Evolutionary conservation across 2,113 vertebrate species (phyloP).

Genomic region (Rhinolophus ferrumequinum): DNA sequence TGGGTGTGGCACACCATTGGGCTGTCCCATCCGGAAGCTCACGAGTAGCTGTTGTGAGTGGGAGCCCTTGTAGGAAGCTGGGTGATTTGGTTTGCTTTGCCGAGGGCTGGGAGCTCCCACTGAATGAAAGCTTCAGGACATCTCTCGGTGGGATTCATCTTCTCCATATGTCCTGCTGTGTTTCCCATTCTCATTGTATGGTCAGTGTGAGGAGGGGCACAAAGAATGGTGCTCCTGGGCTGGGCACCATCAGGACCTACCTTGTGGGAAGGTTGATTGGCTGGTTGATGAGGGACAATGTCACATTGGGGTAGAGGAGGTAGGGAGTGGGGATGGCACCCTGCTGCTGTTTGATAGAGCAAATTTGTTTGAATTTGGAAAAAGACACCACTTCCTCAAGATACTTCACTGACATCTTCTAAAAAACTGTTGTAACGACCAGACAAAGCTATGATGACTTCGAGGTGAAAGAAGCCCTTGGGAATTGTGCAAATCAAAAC

Average conservation of each 20-base stretch:
- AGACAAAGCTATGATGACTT: not conserved
- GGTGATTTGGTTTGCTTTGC: not conserved
- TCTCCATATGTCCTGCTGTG: not conserved
- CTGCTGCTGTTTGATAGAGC: not conserved
- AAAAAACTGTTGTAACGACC: not conserved
- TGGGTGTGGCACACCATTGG: accelerated
- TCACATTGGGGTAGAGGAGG: not conserved
- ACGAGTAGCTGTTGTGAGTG: accelerated
- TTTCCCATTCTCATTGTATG: not conserved
- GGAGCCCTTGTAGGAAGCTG: not conserved
- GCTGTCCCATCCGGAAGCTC: not conserved
- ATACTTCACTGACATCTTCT: not conserved
- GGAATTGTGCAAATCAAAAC: not conserved
- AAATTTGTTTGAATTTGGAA: not conserved
- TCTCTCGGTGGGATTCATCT: not conserved
- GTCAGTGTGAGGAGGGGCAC: not conserved
- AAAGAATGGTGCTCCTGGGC: not conserved
- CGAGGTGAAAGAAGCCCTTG: not conserved
- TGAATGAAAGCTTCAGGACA: not conserved
- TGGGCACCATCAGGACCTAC: too few species aligned
- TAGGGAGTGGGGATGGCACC: not conserved
- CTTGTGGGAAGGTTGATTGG: not conserved
- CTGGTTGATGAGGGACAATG: not conserved
- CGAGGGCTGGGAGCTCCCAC: not conserved
- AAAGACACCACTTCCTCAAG: not conserved